A percentile compares a stretch with the other conserved stretches of the same genome.
These are phyloP conservation scores for Furnarius figulus DNA, from an alignment of 2,113 vertebrate genomes.

Conservation along the genomic window DNA sequence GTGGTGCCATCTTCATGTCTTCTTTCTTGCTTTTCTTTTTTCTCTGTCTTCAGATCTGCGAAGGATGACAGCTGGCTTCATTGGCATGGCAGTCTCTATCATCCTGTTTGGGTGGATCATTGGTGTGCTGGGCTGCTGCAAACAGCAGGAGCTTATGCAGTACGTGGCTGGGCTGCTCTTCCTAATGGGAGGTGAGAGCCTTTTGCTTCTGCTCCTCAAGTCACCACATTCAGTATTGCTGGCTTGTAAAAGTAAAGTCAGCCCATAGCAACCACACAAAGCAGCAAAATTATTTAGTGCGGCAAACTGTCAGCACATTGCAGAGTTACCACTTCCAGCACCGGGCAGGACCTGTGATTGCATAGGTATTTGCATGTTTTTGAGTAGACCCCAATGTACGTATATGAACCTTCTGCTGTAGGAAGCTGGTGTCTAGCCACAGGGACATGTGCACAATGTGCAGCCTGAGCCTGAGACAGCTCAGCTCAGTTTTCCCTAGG, in stretches of 20 bases:
- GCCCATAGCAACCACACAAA: background rate
- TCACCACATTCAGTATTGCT: background rate
- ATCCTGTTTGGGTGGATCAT: conserved; percentile 93
- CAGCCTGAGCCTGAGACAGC: background rate
- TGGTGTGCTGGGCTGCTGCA: conserved; percentile 90
- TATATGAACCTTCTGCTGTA: background rate
- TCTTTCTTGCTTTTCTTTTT: conserved; percentile 4
- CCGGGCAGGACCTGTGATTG: background rate
- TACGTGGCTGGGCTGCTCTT: conserved; percentile 94
- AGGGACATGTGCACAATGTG: background rate
- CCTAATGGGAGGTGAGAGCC: conserved; percentile 91
- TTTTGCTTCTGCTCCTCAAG: background rate
- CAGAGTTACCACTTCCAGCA: background rate
- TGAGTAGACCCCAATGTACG: background rate
- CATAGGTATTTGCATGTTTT: background rate
- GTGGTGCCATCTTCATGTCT: background rate
- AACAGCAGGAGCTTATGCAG: conserved; percentile 94
- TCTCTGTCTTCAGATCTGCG: conserved; percentile 80
- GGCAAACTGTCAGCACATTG: background rate
- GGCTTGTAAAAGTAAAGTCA: background rate
- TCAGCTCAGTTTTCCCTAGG: background rate
- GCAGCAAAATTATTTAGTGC: background rate
- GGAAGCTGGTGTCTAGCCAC: background rate
- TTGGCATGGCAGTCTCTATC: conserved; percentile 93
- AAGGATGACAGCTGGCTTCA: conserved; percentile 92